Conservation (phyloP, 2,113 vertebrate species). For the Lates calcarifer region DNA sequence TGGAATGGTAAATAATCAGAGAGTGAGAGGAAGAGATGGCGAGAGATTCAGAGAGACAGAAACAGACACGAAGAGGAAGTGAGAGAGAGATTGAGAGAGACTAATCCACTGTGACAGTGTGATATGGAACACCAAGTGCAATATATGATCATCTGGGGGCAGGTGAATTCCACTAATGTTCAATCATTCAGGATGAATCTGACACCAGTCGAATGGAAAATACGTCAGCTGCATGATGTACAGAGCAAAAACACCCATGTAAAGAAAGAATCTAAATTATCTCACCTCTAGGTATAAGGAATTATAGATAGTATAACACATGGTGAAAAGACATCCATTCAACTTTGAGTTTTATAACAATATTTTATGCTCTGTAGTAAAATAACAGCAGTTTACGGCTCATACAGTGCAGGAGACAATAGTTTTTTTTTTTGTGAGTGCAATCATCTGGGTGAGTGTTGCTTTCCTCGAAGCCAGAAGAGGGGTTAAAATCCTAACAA, state of each 20-base stretch:
- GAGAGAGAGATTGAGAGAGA: conserved; percentile 34
- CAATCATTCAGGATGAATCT: conserved; percentile 59
- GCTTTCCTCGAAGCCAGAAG: conserved; percentile 10
- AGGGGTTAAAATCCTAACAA: conserved; percentile 15
- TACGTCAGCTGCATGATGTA: conserved; percentile 51
- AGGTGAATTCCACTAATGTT: conserved; percentile 68
- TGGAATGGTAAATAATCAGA: conserved; percentile 73
- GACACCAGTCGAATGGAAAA: conserved; percentile 59
- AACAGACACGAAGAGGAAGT: conserved; percentile 27
- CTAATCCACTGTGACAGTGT: conserved; percentile 52
- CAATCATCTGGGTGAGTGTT: conserved; percentile 3
- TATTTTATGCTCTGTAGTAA: conserved; percentile 6
- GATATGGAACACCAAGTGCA: conserved; percentile 61
- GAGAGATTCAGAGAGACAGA: conserved; percentile 21
- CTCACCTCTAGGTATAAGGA: conserved; percentile 9
- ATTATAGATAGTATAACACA: conserved; percentile 37
- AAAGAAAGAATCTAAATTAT: conserved; percentile 49
- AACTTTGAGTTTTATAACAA: not conserved
- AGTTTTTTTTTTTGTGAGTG: not conserved
- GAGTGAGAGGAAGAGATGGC: conserved; percentile 37
- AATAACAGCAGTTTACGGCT: conserved; percentile 26
- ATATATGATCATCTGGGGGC: conserved; percentile 70
- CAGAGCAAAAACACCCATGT: conserved; percentile 37
- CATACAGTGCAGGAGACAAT: not conserved
- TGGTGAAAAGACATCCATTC: conserved; percentile 31